These are phyloP conservation scores for Zaprionus ghesquierei DNA, from an alignment of 1,140 invertebrate genomes.

Conservation along the genomic window DNA sequence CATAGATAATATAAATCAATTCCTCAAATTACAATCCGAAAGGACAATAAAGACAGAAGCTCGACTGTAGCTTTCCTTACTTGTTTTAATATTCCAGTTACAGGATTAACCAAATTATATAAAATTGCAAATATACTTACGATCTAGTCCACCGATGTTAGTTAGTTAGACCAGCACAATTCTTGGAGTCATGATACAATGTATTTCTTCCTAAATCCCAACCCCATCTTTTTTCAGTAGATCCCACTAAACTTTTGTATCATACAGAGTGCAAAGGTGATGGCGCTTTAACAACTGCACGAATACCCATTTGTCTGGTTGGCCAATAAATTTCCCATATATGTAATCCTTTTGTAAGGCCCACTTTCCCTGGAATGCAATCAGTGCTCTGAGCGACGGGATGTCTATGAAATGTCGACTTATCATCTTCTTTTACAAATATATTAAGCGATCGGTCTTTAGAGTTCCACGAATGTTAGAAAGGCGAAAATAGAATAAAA, in stretches of 20 bases:
- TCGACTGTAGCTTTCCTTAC: too few species aligned
- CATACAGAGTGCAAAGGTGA: conserved; percentile 94
- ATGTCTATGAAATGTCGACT: too few species aligned
- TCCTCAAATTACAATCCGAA: too few species aligned
- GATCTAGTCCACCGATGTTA: too few species aligned
- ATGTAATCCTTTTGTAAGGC: conserved; percentile 97
- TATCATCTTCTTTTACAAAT: too few species aligned
- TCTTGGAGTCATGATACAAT: conserved; percentile 94
- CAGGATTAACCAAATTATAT: too few species aligned
- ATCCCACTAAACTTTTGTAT: conserved; percentile 93
- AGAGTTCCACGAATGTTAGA: conserved; percentile 98
- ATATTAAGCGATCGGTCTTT: conserved; percentile 98
- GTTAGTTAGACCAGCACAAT: conserved; percentile 93
- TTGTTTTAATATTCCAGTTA: too few species aligned
- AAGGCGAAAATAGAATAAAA: too few species aligned
- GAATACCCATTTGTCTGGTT: conserved; percentile 97
- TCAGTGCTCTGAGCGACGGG: conserved; percentile 99
- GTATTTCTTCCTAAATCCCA: conserved; percentile 99
- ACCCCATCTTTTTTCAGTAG: conserved; percentile 98
- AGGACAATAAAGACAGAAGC: too few species aligned
- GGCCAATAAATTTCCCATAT: conserved; percentile 99
- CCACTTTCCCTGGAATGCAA: conserved; percentile 97
- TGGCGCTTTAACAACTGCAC: conserved; percentile 99
- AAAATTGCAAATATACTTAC: too few species aligned
- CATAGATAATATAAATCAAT: too few species aligned